These are phyloP conservation scores for Morpho deidamia DNA, from an alignment of 2,888 invertebrate species.

Conservation along the genomic window DNA sequence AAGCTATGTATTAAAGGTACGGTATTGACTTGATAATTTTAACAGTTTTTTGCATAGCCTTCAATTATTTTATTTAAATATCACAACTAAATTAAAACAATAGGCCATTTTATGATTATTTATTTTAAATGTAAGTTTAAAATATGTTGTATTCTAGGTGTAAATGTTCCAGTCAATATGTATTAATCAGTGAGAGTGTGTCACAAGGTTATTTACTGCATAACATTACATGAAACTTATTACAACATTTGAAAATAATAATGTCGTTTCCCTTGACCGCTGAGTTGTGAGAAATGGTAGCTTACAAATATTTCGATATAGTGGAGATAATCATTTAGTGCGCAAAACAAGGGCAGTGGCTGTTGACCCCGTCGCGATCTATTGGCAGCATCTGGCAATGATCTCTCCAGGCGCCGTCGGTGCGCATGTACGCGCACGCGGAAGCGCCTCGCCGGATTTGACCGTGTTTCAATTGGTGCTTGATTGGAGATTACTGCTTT, in stretches of 20 bases:
- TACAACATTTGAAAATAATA: slow-evolving; percentile 23
- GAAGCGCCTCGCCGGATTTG: slow-evolving; percentile 62
- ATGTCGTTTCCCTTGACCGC: slow-evolving; percentile 52
- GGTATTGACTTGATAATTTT: too few species aligned
- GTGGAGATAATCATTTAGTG: slow-evolving; percentile 57
- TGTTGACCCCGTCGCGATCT: slow-evolving; percentile 75
- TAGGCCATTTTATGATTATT: too few species aligned
- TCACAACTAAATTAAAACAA: too few species aligned
- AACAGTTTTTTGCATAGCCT: too few species aligned
- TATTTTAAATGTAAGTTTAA: too few species aligned
- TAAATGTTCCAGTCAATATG: not conserved
- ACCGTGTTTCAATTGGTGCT: slow-evolving; percentile 64
- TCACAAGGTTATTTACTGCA: slow-evolving; percentile 2
- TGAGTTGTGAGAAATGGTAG: slow-evolving; percentile 32
- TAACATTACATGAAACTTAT: slow-evolving; percentile 5
- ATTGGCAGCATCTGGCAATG: slow-evolving; percentile 73
- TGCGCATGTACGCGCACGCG: slow-evolving; percentile 44
- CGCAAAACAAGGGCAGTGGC: slow-evolving; percentile 75
- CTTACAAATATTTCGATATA: slow-evolving; percentile 38
- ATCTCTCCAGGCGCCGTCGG: slow-evolving; percentile 57
- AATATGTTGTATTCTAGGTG: not conserved
- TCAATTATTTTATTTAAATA: too few species aligned
- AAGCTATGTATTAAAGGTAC: too few species aligned
- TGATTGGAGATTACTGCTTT: slow-evolving; percentile 23
- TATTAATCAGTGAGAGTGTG: not conserved